These are phyloP conservation scores for Acropora tenuis DNA, from an alignment of 64 coral and sea anemone species.

Conservation along the genomic window DNA sequence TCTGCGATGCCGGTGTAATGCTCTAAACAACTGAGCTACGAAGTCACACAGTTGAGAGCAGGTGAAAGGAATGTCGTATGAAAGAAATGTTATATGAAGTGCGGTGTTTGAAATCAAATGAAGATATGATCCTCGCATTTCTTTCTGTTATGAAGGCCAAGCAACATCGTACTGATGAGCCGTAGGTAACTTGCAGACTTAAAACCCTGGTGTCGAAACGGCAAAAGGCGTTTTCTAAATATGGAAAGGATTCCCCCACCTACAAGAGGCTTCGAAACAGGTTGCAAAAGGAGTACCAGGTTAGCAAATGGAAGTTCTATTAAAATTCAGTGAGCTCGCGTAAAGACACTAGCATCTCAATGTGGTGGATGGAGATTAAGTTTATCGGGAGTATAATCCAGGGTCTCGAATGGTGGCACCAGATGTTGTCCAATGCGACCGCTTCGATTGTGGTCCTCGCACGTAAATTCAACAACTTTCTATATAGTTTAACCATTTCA, in stretches of 20 bases:
- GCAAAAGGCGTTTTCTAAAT: neutral
- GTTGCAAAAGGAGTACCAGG: neutral
- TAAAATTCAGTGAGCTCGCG: neutral
- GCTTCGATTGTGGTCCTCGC: neutral
- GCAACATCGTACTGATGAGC: neutral
- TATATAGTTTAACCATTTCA: conserved; percentile 5
- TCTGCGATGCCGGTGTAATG: too few relatives aligned
- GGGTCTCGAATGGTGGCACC: conserved; percentile 32
- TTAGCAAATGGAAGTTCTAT: conserved; percentile 9
- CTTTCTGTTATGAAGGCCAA: neutral
- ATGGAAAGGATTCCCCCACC: conserved; percentile 32
- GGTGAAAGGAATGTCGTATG: too few relatives aligned
- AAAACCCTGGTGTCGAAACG: neutral
- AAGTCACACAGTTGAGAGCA: too few relatives aligned
- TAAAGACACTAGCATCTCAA: conserved; percentile 25
- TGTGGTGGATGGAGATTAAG: conserved; percentile 24
- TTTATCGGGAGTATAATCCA: neutral
- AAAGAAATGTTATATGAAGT: too few relatives aligned
- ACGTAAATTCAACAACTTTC: conserved; percentile 11
- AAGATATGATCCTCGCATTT: too few relatives aligned
- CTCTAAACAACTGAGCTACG: too few relatives aligned
- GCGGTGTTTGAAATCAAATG: too few relatives aligned
- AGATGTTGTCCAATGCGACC: neutral
- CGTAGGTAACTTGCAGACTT: neutral
- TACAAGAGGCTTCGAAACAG: conserved; percentile 24